Evolutionary conservation across 2,797 vertebrate species (phyloP), one percentile per base, ranked within the genome.

Genomic region (Mycteria americana): DNA sequence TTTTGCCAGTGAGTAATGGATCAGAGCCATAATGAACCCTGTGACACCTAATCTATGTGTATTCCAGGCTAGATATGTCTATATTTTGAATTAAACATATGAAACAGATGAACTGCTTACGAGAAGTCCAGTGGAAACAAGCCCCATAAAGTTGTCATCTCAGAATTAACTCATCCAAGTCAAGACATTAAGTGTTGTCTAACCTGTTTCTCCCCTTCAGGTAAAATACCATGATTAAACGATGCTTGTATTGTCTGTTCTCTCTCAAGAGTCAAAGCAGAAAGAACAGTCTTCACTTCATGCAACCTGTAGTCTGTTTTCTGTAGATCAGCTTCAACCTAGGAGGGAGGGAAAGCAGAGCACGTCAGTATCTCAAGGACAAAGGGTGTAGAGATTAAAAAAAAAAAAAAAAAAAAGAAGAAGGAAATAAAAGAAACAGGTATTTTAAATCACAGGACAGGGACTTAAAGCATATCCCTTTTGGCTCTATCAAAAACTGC

Each of bases 291-390:
- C 48, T 96, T 95, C 56, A 97, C 64, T 37, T 98, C 98, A 64
- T 86, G 91, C 50, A 99, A 93, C 35, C 96, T 96, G 41, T 85
- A 95, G 82, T 98, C 98, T 37, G 97, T 98, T 92, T 98, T 98
- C 81, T 95, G 97, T 33, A 99, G 96, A 91, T 98, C 97, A 63
- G 98, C 98, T 64, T 87, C 96, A 64, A 65, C 93, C 98, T 99
- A 88, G 17, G 69, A 88, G 9, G 5, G 35, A 81, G 10, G 6
- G 11, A 54, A 85, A 59, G 25, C 23, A 79, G 39, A 77, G 33
- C 12, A 78, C 18, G 10, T 72, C 48, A 84, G 37, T 28, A 68
- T 60, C 54, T 79, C 39, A 69, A 85, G 21, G 33, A 67, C 48
- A 77, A 76, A 69, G 6, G 9, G 33, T 62, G 7, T 30, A 59